Evolutionary conservation across 2,113 vertebrate genomes (phyloP).

Genomic region (Indri indri): DNA sequence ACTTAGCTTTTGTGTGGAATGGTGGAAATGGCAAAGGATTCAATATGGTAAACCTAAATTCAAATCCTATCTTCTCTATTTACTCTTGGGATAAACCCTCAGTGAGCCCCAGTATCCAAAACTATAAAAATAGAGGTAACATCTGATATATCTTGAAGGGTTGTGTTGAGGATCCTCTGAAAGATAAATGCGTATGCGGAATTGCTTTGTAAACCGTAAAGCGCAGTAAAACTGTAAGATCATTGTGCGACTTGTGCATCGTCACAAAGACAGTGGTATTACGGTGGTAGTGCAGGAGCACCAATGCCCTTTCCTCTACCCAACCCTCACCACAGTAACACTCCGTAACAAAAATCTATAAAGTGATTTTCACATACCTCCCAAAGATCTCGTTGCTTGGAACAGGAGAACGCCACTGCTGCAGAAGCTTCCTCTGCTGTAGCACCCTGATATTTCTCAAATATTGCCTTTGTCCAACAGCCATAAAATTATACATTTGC

Average conservation of each 20-base stretch:
- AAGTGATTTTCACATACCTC: background rate
- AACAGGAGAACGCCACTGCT: background rate
- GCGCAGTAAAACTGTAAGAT: background rate
- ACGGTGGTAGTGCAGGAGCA: too few species aligned
- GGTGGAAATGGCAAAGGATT: background rate
- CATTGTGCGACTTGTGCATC: too few species aligned
- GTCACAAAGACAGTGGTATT: background rate
- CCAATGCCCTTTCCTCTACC: background rate
- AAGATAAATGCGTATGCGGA: background rate
- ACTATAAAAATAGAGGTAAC: background rate
- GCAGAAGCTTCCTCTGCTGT: background rate
- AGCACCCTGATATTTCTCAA: background rate
- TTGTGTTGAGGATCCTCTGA: background rate
- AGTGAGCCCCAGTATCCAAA: background rate
- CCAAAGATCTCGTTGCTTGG: background rate
- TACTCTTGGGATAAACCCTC: background rate
- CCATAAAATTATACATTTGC: background rate
- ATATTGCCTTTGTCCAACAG: background rate
- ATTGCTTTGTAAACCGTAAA: background rate
- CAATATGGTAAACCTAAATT: background rate
- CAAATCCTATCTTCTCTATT: background rate
- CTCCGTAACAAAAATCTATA: background rate
- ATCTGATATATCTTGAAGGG: background rate
- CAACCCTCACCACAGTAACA: background rate
- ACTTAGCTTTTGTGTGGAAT: background rate